Conservation (phyloP, 2,797 vertebrate species). For the Discoglossus pictus region DNA sequence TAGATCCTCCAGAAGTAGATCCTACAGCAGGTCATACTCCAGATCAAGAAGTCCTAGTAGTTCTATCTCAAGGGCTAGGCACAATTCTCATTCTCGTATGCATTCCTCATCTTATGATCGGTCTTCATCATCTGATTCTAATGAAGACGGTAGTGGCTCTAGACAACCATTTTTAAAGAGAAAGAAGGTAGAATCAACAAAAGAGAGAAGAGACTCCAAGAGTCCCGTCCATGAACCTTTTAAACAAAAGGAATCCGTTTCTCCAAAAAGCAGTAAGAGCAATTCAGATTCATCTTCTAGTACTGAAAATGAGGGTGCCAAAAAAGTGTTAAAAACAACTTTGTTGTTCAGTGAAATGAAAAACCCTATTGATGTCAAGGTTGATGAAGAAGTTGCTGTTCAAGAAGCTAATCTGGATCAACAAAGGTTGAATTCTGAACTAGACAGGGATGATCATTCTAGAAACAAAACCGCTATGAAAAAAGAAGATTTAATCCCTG, state of each 20-base stretch:
- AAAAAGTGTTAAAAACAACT: slow-evolving; percentile 38
- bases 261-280: slow-evolving; percentile 58
- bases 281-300: slow-evolving; percentile 67
- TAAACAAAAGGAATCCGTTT: slow-evolving; percentile 19
- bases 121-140: slow-evolving; percentile 78
- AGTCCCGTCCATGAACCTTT: slow-evolving; percentile 55
- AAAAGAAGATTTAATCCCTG: neutral
- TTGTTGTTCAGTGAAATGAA: slow-evolving; percentile 52
- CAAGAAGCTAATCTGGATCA: slow-evolving; percentile 53
- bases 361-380: slow-evolving; percentile 47
- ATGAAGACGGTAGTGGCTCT: slow-evolving; percentile 53
- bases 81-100: slow-evolving; percentile 66
- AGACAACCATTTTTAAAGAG: slow-evolving; percentile 55
- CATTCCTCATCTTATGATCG: slow-evolving; percentile 73
- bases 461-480: slow-evolving; percentile 19
- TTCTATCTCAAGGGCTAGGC: slow-evolving; percentile 73
- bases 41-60: slow-evolving; percentile 78
- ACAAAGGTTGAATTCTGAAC: slow-evolving; percentile 66
- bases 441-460: slow-evolving; percentile 64
- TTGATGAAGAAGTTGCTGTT: slow-evolving; percentile 60
- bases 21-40: slow-evolving; percentile 78
- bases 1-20: slow-evolving; percentile 78
- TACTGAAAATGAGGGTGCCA: slow-evolving; percentile 55
- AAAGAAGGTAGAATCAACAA: slow-evolving; percentile 66
- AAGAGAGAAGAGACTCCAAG: slow-evolving; percentile 71